Conservation (phyloP, 1,140 invertebrate species). For the Panagrolaimus sp. region DNA sequence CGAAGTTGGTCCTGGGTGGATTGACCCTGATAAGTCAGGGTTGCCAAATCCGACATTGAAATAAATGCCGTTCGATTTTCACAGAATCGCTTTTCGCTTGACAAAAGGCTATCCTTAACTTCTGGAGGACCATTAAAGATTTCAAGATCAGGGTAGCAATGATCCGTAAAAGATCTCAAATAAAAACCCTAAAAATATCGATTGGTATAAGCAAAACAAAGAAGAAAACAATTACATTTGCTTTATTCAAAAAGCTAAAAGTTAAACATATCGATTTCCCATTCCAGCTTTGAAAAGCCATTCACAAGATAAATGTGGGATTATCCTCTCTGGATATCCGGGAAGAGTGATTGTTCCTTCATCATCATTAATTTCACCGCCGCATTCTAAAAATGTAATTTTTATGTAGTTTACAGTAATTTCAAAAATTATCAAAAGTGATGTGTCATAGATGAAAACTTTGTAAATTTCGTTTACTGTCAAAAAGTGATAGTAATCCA, state of each 20-base stretch:
- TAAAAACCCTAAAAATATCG: constrained; percentile 11
- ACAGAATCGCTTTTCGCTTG: constrained; percentile 36
- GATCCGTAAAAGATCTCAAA: not conserved
- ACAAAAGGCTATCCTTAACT: not conserved
- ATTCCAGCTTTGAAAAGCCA: constrained; percentile 52
- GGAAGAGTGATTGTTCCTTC: constrained; percentile 38
- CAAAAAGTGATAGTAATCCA: too few relatives aligned
- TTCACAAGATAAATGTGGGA: constrained; percentile 38
- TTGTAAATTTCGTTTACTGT: too few relatives aligned
- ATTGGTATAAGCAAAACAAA: too few relatives aligned
- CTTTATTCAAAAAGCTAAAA: constrained; percentile 38
- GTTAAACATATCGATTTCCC: constrained; percentile 46
- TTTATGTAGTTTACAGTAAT: constrained; percentile 1
- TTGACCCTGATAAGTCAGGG: constrained; percentile 37
- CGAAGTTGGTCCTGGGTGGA: not conserved
- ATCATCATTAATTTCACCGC: constrained; percentile 47
- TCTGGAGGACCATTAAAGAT: not conserved
- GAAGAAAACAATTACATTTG: too few relatives aligned
- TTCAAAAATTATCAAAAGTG: constrained; percentile 6
- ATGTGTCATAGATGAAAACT: constrained; percentile 26
- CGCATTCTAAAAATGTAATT: constrained; percentile 39
- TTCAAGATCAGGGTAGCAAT: not conserved
- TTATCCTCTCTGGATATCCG: constrained; percentile 43
- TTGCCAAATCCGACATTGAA: constrained; percentile 38
- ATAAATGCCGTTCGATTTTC: constrained; percentile 42